Percentiles rank a stretch among this genome's conserved stretches.
These are phyloP conservation scores for Macaria notata DNA, from an alignment of 2,888 invertebrate genomes.

Conservation along the genomic window DNA sequence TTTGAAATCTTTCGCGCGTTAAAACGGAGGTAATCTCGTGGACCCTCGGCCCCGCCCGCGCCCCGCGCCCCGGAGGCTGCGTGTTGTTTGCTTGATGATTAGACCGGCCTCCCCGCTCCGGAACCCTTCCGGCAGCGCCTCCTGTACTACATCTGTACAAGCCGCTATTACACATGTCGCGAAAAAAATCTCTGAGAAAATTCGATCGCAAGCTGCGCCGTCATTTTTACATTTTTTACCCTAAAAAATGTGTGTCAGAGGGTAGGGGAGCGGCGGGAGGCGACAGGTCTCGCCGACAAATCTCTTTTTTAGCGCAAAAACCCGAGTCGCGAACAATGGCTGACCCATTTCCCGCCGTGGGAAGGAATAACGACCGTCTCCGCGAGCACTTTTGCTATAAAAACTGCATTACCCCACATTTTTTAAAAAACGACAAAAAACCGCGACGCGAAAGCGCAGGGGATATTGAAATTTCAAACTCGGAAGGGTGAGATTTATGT, in stretches of 20 bases:
- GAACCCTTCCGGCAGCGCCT: conserved; percentile 56
- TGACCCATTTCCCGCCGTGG: conserved; percentile 82
- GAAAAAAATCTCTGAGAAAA: conserved; percentile 74
- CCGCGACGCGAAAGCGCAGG: conserved; percentile 61
- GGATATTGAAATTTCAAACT: conserved; percentile 69
- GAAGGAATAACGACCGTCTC: conserved; percentile 78
- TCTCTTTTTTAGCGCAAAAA: conserved; percentile 76
- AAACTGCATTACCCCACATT: conserved; percentile 82
- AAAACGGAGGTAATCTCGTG: conserved; percentile 79
- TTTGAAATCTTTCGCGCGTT: conserved; percentile 80
- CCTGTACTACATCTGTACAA: conserved; percentile 52
- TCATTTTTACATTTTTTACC: conserved; percentile 75
- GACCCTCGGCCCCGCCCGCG: conserved; percentile 39
- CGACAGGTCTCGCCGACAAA: conserved; percentile 67
- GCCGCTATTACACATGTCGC: conserved; percentile 62
- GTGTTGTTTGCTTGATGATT: conserved; percentile 79
- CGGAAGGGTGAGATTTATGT: conserved; percentile 80
- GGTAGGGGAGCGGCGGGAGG: conserved; percentile 55
- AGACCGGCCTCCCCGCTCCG: conserved; percentile 47
- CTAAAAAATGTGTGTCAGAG: conserved; percentile 78
- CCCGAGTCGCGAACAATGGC: conserved; percentile 72
- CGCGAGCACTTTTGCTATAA: conserved; percentile 62
- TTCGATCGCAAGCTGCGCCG: conserved; percentile 72
- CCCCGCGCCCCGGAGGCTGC: conserved; percentile 33
- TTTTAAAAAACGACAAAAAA: conserved; percentile 65